Evolutionary conservation across 2,888 invertebrate genomes (phyloP).

Genomic region (Polylopha cassiicola): DNA sequence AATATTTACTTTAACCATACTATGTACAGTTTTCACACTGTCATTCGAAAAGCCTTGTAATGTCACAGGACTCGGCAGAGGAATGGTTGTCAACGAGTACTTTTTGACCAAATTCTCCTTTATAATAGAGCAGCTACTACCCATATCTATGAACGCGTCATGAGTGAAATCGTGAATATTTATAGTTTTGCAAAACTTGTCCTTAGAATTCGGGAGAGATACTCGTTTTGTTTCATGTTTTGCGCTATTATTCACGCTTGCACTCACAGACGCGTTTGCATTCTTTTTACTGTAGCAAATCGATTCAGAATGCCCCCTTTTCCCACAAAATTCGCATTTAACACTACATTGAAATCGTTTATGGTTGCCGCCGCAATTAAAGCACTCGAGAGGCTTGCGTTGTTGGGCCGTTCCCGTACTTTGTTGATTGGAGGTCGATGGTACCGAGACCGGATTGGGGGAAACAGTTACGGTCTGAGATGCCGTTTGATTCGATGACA

Average conservation of each 20-base stretch:
- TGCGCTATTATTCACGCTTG: not conserved
- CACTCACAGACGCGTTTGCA: not conserved
- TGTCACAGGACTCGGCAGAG: not conserved
- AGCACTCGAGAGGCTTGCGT: slow-evolving; percentile 4
- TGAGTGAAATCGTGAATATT: not conserved
- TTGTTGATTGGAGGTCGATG: not conserved
- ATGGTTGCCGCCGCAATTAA: slow-evolving; percentile 6
- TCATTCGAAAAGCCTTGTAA: slow-evolving; percentile 4
- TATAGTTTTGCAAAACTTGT: not conserved
- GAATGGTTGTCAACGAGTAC: not conserved
- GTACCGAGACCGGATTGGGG: not conserved
- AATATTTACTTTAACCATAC: not conserved
- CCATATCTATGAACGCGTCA: slow-evolving; percentile 4
- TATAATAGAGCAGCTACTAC: slow-evolving; percentile 1
- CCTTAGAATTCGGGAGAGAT: not conserved
- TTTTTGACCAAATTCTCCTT: not conserved
- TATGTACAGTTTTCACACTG: not conserved
- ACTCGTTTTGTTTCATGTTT: slow-evolving; percentile 9
- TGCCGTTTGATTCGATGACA: not conserved
- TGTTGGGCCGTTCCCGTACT: too few relatives aligned
- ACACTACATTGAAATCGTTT: not conserved
- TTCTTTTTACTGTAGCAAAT: slow-evolving; percentile 9
- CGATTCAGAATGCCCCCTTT: slow-evolving; percentile 2
- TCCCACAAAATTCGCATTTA: slow-evolving; percentile 10
- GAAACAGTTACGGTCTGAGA: not conserved